A percentile compares a stretch with the other conserved stretches of the same genome.
phyloP scores from a whole-genome alignment of 2,888 invertebrate genomes.

The Elmis aenea region DNA sequence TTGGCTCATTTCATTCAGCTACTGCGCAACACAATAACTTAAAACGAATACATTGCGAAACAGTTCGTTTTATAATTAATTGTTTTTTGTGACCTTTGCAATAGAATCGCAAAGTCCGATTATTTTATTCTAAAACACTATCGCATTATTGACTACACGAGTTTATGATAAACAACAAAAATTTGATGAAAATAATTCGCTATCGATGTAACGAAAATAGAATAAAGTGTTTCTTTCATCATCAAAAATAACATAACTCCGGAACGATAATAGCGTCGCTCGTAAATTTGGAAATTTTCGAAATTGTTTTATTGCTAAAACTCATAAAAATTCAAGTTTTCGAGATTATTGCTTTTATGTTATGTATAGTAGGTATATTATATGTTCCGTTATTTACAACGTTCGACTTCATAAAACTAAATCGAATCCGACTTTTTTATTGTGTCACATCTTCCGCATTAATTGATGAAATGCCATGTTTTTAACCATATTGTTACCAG shows the following conservation, averaged over 20 bases:
- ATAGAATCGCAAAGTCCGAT: constrained; percentile 3
- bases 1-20: too few species aligned
- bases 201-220: constrained; percentile 12
- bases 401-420: too few species aligned
- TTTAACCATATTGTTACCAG: too few species aligned
- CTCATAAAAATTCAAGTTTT: too few species aligned
- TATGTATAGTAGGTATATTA: too few species aligned
- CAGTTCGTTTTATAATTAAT: constrained; percentile 6
- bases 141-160: constrained; percentile 9
- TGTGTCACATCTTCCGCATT: too few species aligned
- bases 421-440: too few species aligned
- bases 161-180: constrained; percentile 14
- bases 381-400: too few species aligned
- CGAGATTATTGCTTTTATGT: too few species aligned
- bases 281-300: constrained; percentile 7
- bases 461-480: too few species aligned
- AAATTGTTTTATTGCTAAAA: too few species aligned
- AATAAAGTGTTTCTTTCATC: constrained; percentile 17
- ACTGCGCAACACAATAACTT: constrained; percentile 5
- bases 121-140: constrained; percentile 12
- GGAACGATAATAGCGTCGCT: constrained; percentile 10
- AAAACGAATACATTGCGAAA: constrained; percentile 12
- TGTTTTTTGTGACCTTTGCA: constrained; percentile 14
- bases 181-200: constrained; percentile 12
- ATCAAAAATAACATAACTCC: constrained; percentile 11